phyloP scores from a whole-genome alignment of 2,113 vertebrate species.

The Tympanuchus pallidicinctus region DNA sequence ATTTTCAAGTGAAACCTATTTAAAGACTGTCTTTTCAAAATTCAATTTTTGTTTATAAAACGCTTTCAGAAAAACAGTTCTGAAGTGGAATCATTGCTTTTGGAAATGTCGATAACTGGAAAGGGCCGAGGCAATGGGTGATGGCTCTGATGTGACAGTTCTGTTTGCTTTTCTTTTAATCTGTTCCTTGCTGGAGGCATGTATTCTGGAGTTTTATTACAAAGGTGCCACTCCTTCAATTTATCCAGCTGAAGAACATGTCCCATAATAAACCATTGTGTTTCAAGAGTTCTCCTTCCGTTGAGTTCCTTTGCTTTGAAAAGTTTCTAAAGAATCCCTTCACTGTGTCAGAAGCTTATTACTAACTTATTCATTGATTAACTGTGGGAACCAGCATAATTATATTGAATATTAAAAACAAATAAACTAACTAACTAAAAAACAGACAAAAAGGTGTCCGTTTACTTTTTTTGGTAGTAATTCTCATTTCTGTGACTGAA shows the following conservation, averaged over 20 bases:
- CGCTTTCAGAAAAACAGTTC: not conserved
- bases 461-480: not conserved
- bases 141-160: not conserved
- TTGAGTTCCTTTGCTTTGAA: not conserved
- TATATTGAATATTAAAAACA: not conserved
- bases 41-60: not conserved
- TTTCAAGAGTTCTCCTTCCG: not conserved
- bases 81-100: not conserved
- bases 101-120: not conserved
- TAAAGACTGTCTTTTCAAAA: not conserved
- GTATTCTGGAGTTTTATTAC: not conserved
- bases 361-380: not conserved
- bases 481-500: not conserved
- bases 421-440: not conserved
- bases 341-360: not conserved
- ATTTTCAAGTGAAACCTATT: not conserved
- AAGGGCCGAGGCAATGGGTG: not conserved
- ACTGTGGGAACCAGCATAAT: not conserved
- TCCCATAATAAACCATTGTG: not conserved
- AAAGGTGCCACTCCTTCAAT: constrained; percentile 47
- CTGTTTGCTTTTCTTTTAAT: constrained; percentile 44
- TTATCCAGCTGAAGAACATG: not conserved
- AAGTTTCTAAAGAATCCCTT: not conserved
- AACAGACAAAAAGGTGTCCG: not conserved
- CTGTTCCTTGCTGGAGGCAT: constrained; percentile 6